Evolutionary conservation across 2,113 vertebrate species (phyloP).

Genomic region (Xiphorhynchus elegans): DNA sequence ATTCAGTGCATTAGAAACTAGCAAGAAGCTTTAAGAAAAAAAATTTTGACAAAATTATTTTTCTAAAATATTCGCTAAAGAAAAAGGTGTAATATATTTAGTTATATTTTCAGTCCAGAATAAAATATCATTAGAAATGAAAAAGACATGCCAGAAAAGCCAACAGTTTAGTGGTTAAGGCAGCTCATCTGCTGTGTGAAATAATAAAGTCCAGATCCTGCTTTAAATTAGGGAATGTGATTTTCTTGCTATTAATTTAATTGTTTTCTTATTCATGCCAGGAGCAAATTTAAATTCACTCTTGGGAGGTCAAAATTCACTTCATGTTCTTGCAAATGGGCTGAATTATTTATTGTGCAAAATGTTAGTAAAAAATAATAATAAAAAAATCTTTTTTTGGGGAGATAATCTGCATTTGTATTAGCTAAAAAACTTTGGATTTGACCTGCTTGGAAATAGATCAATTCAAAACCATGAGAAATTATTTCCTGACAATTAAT

Average conservation of each 20-base stretch:
- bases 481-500: background rate
- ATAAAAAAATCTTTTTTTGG: background rate
- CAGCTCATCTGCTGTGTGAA: slow-evolving; percentile 18
- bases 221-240: slow-evolving; percentile 35
- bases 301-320: slow-evolving; percentile 42
- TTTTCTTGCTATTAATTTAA: slow-evolving; percentile 53
- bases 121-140: background rate
- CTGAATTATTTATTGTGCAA: slow-evolving; percentile 2
- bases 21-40: background rate
- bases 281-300: slow-evolving; percentile 39
- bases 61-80: background rate
- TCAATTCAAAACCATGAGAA: background rate
- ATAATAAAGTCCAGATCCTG: slow-evolving; percentile 28
- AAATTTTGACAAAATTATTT: background rate
- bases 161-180: slow-evolving; percentile 27
- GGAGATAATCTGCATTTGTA: background rate
- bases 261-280: slow-evolving; percentile 53
- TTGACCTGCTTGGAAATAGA: background rate
- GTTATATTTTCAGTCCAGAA: background rate
- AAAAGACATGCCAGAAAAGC: background rate
- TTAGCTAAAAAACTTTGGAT: background rate
- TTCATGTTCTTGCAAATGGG: slow-evolving; percentile 7
- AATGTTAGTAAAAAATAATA: background rate
- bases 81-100: background rate
- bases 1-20: background rate